Evolutionary conservation across 2,113 vertebrate species (phyloP).

Genomic region (Promerops cafer): DNA sequence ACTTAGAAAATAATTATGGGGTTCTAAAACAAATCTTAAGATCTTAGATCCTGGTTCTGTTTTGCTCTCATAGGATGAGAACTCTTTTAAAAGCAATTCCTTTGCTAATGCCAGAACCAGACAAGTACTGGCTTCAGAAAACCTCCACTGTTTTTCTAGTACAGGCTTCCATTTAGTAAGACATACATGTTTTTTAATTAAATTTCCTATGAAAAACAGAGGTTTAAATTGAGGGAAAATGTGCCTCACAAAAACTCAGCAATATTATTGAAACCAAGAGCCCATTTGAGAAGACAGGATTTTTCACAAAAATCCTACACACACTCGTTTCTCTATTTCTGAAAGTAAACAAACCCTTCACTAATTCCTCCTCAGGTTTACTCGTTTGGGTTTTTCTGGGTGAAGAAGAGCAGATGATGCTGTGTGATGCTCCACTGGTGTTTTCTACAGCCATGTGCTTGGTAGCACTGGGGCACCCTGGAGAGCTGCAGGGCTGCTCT

Average conservation of each 20-base stretch:
- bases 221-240: background rate
- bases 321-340: background rate
- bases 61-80: background rate
- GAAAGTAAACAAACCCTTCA: background rate
- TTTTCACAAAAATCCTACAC: background rate
- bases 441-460: background rate
- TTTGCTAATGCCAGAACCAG: background rate
- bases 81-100: background rate
- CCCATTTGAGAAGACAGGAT: background rate
- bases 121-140: constrained; percentile 7
- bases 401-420: background rate
- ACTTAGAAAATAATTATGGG: background rate
- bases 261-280: background rate
- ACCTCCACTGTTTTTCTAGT: background rate
- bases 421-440: no score
- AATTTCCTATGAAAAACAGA: constrained; percentile 45
- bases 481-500: background rate
- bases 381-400: background rate
- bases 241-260: background rate
- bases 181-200: constrained; percentile 12
- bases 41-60: background rate
- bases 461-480: rapidly evolving
- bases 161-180: constrained; percentile 36
- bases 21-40: background rate
- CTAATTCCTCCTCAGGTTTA: background rate